A percentile compares a stretch with the other conserved stretches of the same genome.
Evolutionary conservation across 1,140 invertebrate genomes (phyloP).

Genomic region (Chrysomallon squamiferum): DNA sequence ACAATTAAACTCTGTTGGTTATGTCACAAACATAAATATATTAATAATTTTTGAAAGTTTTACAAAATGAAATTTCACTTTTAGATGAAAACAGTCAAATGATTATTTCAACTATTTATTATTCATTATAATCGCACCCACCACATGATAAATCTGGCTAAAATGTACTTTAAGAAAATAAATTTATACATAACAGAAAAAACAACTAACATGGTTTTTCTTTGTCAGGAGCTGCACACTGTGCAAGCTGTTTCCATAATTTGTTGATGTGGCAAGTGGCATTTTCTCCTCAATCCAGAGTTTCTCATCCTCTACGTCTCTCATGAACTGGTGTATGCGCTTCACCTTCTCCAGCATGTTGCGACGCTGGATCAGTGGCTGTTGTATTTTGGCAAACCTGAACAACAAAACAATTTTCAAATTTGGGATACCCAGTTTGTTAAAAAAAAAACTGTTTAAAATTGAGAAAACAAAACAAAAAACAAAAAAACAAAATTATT

Average conservation of each 20-base stretch:
- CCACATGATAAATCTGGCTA: too few relatives aligned
- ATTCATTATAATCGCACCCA: too few relatives aligned
- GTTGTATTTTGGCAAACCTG: constrained; percentile 71
- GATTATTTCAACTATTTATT: too few relatives aligned
- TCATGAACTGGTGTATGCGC: constrained; percentile 97
- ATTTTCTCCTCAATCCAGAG: constrained; percentile 98
- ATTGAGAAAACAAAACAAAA: too few relatives aligned
- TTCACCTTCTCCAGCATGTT: constrained; percentile 95
- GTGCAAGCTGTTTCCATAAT: constrained; percentile 95
- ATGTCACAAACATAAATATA: too few relatives aligned
- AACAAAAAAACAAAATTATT: too few relatives aligned
- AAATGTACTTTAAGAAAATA: too few relatives aligned
- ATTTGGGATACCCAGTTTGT: not conserved
- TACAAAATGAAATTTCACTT: too few relatives aligned
- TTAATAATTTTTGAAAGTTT: too few relatives aligned
- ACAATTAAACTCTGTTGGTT: too few relatives aligned
- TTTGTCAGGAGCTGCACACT: constrained; percentile 98
- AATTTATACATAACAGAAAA: not conserved
- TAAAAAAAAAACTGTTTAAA: too few relatives aligned
- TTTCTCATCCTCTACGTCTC: constrained; percentile 99
- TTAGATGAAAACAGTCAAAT: too few relatives aligned
- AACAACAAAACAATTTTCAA: not conserved
- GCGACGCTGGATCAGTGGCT: constrained; percentile 88
- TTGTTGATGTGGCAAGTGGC: constrained; percentile 86
- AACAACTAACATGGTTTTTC: constrained; percentile 79